These are phyloP conservation scores for Drosophila tsacasi DNA, from an alignment of 1,140 invertebrate genomes.

Conservation along the genomic window DNA sequence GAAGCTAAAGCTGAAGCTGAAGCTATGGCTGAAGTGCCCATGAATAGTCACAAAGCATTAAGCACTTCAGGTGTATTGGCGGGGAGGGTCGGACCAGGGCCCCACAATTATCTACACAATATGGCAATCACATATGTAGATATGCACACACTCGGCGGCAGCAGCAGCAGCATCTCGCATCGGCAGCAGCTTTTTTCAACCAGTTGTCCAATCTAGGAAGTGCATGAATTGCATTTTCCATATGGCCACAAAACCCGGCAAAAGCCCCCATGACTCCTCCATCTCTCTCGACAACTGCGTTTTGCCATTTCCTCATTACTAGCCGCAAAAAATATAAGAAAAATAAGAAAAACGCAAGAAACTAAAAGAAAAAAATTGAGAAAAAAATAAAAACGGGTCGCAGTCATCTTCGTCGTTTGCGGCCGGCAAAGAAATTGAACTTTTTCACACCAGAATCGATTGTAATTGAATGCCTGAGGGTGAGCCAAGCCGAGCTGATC, in stretches of 20 bases:
- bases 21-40: slow-evolving; percentile 73
- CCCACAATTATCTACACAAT: slow-evolving; percentile 83
- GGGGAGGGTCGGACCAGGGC: slow-evolving; percentile 40
- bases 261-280: slow-evolving; percentile 29
- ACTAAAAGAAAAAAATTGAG: slow-evolving; percentile 13
- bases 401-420: slow-evolving; percentile 61
- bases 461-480: slow-evolving; percentile 83
- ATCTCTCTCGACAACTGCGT: slow-evolving; percentile 65
- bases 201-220: slow-evolving; percentile 84
- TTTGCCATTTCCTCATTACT: slow-evolving; percentile 84
- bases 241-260: slow-evolving; percentile 66
- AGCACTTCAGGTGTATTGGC: slow-evolving; percentile 70
- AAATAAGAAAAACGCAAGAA: slow-evolving; percentile 22
- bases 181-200: slow-evolving; percentile 65
- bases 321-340: slow-evolving; percentile 47
- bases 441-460: slow-evolving; percentile 84
- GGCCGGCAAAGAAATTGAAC: slow-evolving; percentile 81
- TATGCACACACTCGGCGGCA: slow-evolving; percentile 67
- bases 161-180: slow-evolving; percentile 25
- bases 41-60: slow-evolving; percentile 84
- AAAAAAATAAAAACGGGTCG: slow-evolving; percentile 63
- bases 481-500: slow-evolving; percentile 26
- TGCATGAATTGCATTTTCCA: slow-evolving; percentile 84
- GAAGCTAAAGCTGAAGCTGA: slow-evolving; percentile 6
- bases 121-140: slow-evolving; percentile 84